A percentile compares a stretch with the other conserved stretches of the same genome.
These are phyloP conservation scores for Syncerus caffer DNA, from an alignment of 2,797 vertebrate genomes.

Conservation along the genomic window DNA sequence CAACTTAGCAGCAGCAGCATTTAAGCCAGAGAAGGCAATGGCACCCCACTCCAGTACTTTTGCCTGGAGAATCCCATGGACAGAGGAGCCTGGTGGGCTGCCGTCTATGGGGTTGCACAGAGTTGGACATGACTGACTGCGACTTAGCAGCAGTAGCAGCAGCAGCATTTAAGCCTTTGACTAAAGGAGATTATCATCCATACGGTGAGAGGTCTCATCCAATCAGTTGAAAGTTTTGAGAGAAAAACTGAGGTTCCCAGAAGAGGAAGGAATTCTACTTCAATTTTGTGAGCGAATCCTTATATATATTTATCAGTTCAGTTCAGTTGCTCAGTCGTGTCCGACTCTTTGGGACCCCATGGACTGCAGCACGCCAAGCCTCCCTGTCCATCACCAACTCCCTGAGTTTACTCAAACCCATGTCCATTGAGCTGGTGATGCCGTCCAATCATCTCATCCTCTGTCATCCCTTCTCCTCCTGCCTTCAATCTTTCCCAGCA, in stretches of 20 bases:
- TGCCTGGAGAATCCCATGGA: no score
- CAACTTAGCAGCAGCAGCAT: no score
- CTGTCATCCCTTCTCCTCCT: not conserved
- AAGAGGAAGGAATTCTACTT: not conserved
- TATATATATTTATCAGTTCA: not conserved
- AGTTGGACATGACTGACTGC: no score
- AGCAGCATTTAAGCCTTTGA: not conserved
- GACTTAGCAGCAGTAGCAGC: no score
- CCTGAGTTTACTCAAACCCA: not conserved
- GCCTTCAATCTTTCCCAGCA: not conserved
- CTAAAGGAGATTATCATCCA: not conserved
- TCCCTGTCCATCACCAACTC: not conserved
- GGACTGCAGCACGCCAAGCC: not conserved
- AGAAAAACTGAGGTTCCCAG: not conserved
- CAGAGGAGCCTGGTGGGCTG: no score
- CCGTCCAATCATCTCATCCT: not conserved
- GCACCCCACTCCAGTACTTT: no score
- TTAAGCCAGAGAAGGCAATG: no score
- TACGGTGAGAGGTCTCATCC: not conserved
- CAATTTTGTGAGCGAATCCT: not conserved
- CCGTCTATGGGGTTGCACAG: no score
- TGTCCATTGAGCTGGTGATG: not conserved
- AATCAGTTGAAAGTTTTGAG: not conserved
- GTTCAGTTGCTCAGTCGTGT: rapidly evolving
- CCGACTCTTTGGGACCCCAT: not conserved